phyloP scores from a whole-genome alignment of 2,113 vertebrate genomes.

The Rhodinocichla rosea region DNA sequence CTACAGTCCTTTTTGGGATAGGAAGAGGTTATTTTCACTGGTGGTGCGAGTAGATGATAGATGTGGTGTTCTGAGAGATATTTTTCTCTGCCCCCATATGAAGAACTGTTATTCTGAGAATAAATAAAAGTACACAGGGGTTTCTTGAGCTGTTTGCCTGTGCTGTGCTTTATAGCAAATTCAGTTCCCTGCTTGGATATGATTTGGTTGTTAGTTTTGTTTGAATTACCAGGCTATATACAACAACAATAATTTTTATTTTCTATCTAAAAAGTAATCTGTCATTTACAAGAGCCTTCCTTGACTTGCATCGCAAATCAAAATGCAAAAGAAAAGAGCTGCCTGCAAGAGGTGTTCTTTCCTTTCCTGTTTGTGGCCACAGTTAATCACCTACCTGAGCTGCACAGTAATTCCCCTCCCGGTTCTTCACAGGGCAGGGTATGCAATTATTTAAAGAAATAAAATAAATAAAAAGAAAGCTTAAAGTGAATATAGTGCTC shows the following conservation, averaged over 20 bases:
- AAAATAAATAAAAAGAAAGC: background rate
- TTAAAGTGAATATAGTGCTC: background rate
- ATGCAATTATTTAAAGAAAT: background rate
- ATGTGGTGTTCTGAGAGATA: slow-evolving; percentile 14
- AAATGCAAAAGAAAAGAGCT: slow-evolving; percentile 44
- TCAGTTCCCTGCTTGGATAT: slow-evolving; percentile 57
- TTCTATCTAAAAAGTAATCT: slow-evolving; percentile 71
- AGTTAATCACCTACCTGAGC: slow-evolving; percentile 46
- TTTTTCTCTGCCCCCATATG: slow-evolving; percentile 17
- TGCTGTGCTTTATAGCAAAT: slow-evolving; percentile 65
- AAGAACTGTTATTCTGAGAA: slow-evolving; percentile 29
- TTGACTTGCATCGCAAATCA: slow-evolving; percentile 64
- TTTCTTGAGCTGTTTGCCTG: slow-evolving; percentile 38
- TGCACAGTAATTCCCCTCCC: background rate
- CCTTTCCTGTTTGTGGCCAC: background rate
- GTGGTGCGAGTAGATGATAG: slow-evolving; percentile 6
- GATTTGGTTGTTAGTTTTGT: slow-evolving; percentile 70
- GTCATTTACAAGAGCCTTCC: slow-evolving; percentile 65
- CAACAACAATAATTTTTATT: slow-evolving; percentile 65
- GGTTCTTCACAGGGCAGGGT: background rate
- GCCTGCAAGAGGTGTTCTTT: slow-evolving; percentile 10
- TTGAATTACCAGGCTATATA: slow-evolving; percentile 62
- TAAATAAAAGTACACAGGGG: slow-evolving; percentile 41
- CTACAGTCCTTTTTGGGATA: background rate
- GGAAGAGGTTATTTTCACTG: slow-evolving; percentile 1